Conservation (phyloP, 2,113 vertebrate genomes). For the Anser brachyrhynchus region DNA sequence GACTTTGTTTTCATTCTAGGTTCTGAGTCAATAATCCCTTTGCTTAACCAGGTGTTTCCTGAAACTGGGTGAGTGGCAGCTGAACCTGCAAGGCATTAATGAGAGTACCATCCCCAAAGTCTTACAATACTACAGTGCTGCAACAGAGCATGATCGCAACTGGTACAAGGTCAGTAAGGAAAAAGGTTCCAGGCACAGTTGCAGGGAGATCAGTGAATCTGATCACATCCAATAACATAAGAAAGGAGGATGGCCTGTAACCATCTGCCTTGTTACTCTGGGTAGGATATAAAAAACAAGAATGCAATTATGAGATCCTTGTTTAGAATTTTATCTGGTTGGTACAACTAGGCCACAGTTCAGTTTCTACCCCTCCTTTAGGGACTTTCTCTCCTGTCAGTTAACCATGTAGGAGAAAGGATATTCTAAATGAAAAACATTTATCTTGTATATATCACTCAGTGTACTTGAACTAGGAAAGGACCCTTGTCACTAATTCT, state of each 20-base stretch:
- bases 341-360: background rate
- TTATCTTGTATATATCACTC: background rate
- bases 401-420: background rate
- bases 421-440: background rate
- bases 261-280: background rate
- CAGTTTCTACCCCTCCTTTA: background rate
- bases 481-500: background rate
- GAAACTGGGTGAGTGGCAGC: conserved; percentile 98
- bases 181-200: background rate
- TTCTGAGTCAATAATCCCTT: conserved; percentile 23
- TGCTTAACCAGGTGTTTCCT: conserved; percentile 88
- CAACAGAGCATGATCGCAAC: conserved; percentile 95
- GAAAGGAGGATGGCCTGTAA: background rate
- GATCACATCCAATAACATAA: background rate
- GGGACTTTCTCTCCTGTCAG: background rate
- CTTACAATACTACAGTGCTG: conserved; percentile 95
- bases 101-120: conserved; percentile 98
- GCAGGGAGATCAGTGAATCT: background rate
- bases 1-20: background rate
- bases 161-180: conserved; percentile 93
- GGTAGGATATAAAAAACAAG: background rate
- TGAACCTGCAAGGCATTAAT: conserved; percentile 97
- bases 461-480: background rate
- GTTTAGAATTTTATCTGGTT: background rate
- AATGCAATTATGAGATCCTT: background rate